These are phyloP conservation scores for Oryctolagus cuniculus DNA, from an alignment of 2,113 vertebrate genomes.

Conservation along the genomic window mOryCun1.1 NC_091443.1:60151001-60151500, in stretches of 20 bases:
- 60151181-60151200: background rate
- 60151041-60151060: background rate
- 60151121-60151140: background rate
- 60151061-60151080: background rate
- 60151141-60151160: background rate
- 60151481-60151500: conserved; percentile 33
- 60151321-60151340: conserved; percentile 12
- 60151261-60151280: background rate
- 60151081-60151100: background rate
- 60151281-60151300: background rate
- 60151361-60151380: conserved; percentile 2
- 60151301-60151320: conserved; percentile 9
- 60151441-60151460: background rate
- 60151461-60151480: background rate
- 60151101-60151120: background rate
- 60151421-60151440: background rate
- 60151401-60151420: background rate
- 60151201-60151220: background rate
- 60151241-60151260: background rate
- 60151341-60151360: background rate
- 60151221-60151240: background rate
- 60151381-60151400: background rate
- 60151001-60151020: background rate
- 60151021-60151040: conserved; percentile 27
- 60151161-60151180: background rate